These are phyloP conservation scores for Heliconius aoede DNA, from an alignment of 2,888 invertebrate species.

Conservation along the genomic window DNA sequence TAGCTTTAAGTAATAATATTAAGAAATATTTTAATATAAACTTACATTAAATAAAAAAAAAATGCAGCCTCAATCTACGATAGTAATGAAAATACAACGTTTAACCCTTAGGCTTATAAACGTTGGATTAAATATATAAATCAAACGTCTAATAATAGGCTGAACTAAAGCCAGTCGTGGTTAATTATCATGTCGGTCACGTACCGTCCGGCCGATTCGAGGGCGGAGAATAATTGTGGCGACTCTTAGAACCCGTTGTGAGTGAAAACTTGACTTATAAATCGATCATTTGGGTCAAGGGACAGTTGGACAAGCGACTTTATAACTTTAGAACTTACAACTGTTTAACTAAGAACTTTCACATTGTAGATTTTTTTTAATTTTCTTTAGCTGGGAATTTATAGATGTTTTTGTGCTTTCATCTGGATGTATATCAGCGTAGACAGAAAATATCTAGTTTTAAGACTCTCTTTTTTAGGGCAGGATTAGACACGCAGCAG, in stretches of 20 bases:
- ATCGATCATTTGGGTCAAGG: constrained; percentile 17
- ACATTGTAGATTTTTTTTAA: no score
- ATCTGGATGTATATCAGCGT: no score
- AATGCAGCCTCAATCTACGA: not conserved
- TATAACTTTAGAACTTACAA: not conserved
- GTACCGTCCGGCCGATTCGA: constrained; percentile 4
- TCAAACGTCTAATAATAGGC: constrained; percentile 17
- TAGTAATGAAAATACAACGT: not conserved
- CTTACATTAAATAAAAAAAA: no score
- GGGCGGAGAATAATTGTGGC: constrained; percentile 20
- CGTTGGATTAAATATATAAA: constrained; percentile 19
- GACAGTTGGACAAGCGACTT: constrained; percentile 10
- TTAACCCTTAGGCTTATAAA: not conserved
- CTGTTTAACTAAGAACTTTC: no score
- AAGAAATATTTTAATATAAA: not conserved
- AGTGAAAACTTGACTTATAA: constrained; percentile 22
- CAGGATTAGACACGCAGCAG: no score
- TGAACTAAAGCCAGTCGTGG: constrained; percentile 7
- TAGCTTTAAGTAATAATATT: not conserved
- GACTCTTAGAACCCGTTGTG: constrained; percentile 17
- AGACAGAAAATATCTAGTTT: no score
- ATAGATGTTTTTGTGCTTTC: no score
- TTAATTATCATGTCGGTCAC: constrained; percentile 27
- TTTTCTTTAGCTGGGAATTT: no score
- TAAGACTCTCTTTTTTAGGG: no score